Evolutionary conservation across 53 echinoderm and acorn worm genomes (phyloP).

Genomic region (Arbacia lixula): DNA sequence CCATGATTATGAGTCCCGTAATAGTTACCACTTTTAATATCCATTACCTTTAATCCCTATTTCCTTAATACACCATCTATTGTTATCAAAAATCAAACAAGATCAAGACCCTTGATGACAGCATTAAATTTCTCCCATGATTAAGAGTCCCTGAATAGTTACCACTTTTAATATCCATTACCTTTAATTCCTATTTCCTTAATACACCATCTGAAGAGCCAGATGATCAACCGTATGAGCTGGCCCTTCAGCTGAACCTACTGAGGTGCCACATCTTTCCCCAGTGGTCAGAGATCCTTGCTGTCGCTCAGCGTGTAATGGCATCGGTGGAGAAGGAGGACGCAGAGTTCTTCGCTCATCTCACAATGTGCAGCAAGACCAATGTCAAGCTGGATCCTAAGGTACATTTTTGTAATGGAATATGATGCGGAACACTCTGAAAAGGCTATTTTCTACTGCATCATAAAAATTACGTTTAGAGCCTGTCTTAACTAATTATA

Average conservation of each 20-base stretch:
- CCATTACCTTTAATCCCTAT: too few species aligned
- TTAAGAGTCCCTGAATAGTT: too few species aligned
- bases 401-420: too few species aligned
- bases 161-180: neutral
- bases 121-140: too few species aligned
- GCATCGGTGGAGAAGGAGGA: slow-evolving; percentile 54
- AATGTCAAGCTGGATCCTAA: slow-evolving; percentile 77
- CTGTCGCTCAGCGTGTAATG: slow-evolving; percentile 75
- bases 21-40: too few species aligned
- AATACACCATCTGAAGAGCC: neutral
- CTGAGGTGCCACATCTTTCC: slow-evolving; percentile 69
- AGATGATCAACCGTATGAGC: slow-evolving; percentile 82
- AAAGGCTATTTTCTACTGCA: too few species aligned
- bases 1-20: too few species aligned
- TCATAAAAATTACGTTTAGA: too few species aligned
- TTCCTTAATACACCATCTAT: too few species aligned
- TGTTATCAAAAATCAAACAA: too few species aligned
- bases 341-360: slow-evolving; percentile 61
- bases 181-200: neutral
- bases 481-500: neutral
- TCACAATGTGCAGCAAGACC: slow-evolving; percentile 61
- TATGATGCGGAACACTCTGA: too few species aligned
- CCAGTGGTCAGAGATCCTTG: slow-evolving; percentile 75
- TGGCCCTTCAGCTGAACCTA: slow-evolving; percentile 77
- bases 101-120: too few species aligned